Evolutionary conservation across 2,113 vertebrate genomes (phyloP), one percentile per base, ranked within the genome.

Genomic region (Cygnus buccinator): DNA sequence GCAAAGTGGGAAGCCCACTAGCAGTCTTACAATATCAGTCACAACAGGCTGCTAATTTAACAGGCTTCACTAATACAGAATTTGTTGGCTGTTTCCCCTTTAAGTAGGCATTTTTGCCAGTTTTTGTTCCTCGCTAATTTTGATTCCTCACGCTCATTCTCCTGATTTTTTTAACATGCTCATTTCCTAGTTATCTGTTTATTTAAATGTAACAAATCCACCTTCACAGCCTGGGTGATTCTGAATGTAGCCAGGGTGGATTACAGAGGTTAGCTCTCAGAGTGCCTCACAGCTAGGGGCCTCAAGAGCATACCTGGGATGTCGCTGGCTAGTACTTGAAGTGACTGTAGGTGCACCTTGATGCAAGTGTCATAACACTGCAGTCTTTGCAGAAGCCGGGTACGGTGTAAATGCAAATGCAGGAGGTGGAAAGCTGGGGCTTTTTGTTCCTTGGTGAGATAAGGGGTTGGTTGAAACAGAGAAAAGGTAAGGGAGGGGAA

Each of bases 1-100:
- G 70, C 50, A 39, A 89, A 68, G 37, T 29, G 73, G 62, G 61
- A 75, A 61, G 82, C 44, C 85, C 31, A 14, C 48, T 92, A 93
- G 66, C 48, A 93, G 70, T 80, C 76, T 84, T 92, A 37, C 79
- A 84, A 10, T 75, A 63, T 86, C 68, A 84, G 91, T 54, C 84
- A 92, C 83, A 93, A 92, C 68, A 77, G 73, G 94, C 71, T 86
- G 76, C 65, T 87, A 81, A 54, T 93, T 91, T 93, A 85, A 93
- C 87, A 84, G 72, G 79, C 82, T 75, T 87, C 88, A 80, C 72
- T 89, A 89, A 93, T 62, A 55, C 43, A 54, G 46, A 57, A 84
- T 92, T 94, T 92, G 76, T 74, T 93, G 79, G 83, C 76, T 57
- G 15, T 81, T 90, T 78, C 67, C 26, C 46, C 63, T 79, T 74